Conservation (phyloP, 2,113 vertebrate genomes). For the Suncus etruscus region DNA sequence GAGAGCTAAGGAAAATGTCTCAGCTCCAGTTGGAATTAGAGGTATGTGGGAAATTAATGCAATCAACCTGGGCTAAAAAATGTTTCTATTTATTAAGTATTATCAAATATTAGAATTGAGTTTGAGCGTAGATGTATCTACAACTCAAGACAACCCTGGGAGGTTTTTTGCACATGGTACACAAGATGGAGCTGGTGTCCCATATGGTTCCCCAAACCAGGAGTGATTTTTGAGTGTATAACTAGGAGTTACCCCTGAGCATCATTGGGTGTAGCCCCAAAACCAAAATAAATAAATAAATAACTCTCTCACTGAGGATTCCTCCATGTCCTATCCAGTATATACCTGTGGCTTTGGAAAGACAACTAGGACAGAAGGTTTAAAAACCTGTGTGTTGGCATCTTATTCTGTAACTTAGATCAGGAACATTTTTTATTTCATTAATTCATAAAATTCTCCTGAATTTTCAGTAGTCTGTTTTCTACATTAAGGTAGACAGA, state of each 20-base stretch:
- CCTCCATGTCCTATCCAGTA: not conserved
- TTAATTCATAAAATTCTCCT: conserved; percentile 56
- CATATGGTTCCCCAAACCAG: too few species aligned
- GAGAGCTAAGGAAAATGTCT: too few species aligned
- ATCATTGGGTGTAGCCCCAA: too few species aligned
- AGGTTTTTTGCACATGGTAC: not conserved
- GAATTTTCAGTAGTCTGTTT: conserved; percentile 15
- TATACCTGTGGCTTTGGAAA: conserved; percentile 31
- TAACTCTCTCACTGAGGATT: not conserved
- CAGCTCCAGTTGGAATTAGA: not conserved
- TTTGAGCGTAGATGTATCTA: conserved; percentile 9
- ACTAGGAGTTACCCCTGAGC: too few species aligned
- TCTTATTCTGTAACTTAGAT: not conserved
- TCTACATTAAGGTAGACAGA: not conserved
- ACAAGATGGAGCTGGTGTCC: too few species aligned
- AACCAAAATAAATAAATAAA: too few species aligned
- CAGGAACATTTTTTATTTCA: conserved; percentile 50
- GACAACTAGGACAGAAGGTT: not conserved
- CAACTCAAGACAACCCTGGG: not conserved
- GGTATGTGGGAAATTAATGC: not conserved
- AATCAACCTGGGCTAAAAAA: not conserved
- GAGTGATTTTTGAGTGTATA: too few species aligned
- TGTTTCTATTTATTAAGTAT: not conserved
- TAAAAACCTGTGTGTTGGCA: conserved; percentile 13
- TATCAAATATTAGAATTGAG: not conserved